Percentiles rank a stretch among this genome's conserved stretches.
These are phyloP conservation scores for Spizaetus ornatus DNA, from an alignment of 2,113 vertebrate genomes.

Conservation along the genomic window DNA sequence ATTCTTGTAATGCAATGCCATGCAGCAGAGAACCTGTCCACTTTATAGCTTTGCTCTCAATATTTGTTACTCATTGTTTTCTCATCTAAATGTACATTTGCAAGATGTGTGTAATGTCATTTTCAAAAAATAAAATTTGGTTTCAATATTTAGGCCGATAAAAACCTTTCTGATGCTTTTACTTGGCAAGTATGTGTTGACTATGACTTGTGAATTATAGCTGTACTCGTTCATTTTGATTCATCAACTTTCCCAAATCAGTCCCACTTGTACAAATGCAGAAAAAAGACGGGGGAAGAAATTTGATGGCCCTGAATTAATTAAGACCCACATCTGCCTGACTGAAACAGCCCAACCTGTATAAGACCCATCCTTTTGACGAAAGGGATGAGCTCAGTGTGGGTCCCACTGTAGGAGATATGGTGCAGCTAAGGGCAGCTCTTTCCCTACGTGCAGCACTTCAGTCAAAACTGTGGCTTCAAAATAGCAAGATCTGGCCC, in stretches of 20 bases:
- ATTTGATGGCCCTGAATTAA: neutral
- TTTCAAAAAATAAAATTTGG: constrained; percentile 85
- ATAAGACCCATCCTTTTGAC: neutral
- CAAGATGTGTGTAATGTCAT: constrained; percentile 85
- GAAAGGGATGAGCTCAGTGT: neutral
- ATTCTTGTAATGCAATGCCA: constrained; percentile 63
- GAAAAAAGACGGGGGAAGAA: neutral
- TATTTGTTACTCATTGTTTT: constrained; percentile 76
- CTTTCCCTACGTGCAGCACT: neutral
- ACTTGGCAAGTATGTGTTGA: neutral
- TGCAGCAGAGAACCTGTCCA: constrained; percentile 71
- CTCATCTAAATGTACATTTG: constrained; percentile 84
- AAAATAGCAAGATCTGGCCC: neutral
- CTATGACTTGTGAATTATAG: neutral
- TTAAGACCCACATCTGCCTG: neutral
- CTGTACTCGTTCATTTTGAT: fast-evolving
- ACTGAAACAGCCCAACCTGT: neutral
- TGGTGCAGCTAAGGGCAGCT: neutral
- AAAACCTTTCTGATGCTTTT: constrained; percentile 18
- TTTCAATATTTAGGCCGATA: constrained; percentile 74
- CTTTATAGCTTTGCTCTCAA: constrained; percentile 76
- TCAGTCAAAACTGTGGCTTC: neutral
- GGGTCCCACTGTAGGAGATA: neutral
- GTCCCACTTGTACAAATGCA: neutral
- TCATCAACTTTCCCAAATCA: neutral